Evolutionary conservation across 2,888 invertebrate genomes (phyloP).

Genomic region (Drosophila prolongata): DNA sequence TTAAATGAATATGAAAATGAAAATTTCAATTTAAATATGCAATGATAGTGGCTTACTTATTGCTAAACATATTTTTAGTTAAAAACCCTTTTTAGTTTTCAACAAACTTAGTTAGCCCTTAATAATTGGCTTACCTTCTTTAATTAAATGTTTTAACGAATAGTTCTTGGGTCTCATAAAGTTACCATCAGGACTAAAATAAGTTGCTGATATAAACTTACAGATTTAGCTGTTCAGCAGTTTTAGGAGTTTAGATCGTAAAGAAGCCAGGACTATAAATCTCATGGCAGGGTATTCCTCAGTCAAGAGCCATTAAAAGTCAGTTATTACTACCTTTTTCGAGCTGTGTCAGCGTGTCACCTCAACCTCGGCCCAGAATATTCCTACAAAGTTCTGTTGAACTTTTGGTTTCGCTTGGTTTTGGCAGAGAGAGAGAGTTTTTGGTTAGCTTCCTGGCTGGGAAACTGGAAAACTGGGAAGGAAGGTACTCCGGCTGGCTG

Average conservation of each 20-base stretch:
- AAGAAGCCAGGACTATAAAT: not conserved
- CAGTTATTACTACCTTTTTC: slow-evolving; percentile 6
- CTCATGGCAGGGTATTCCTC: not conserved
- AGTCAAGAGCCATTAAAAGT: not conserved
- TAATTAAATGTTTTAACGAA: too few species aligned
- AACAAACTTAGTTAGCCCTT: too few species aligned
- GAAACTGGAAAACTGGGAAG: not conserved
- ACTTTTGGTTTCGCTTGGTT: slow-evolving; percentile 26
- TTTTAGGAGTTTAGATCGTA: not conserved
- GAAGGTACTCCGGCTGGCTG: slow-evolving; percentile 20
- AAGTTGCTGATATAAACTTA: not conserved
- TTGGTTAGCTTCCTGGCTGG: slow-evolving; percentile 40
- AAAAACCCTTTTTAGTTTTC: too few species aligned
- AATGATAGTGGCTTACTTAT: too few species aligned
- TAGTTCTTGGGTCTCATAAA: not conserved
- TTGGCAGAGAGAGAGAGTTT: slow-evolving; percentile 21
- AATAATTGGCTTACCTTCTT: too few species aligned
- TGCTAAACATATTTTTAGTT: too few species aligned
- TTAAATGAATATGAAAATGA: too few species aligned
- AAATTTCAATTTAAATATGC: too few species aligned
- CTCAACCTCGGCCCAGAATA: slow-evolving; percentile 8
- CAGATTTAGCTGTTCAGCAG: not conserved
- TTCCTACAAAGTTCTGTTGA: slow-evolving; percentile 21
- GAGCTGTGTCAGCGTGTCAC: slow-evolving; percentile 22
- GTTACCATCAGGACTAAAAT: not conserved